A percentile compares a stretch with the other conserved stretches of the same genome.
Conservation (phyloP, 1,140 invertebrate genomes). For the Radopholus similis region DNA sequence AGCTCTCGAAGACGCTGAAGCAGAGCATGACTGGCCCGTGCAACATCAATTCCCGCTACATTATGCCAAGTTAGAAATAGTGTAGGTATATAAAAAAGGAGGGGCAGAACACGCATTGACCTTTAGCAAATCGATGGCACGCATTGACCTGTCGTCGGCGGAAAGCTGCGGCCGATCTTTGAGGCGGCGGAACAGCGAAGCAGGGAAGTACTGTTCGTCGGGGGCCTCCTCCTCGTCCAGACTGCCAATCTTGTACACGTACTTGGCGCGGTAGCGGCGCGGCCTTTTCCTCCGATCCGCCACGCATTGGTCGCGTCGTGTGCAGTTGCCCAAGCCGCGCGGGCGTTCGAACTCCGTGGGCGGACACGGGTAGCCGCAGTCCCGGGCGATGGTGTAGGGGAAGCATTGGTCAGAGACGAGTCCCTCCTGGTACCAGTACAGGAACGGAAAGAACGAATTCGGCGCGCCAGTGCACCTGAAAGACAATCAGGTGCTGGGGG, state of each 20-base stretch:
- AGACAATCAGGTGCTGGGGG: neutral
- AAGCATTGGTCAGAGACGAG: constrained; percentile 11
- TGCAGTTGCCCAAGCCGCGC: constrained; percentile 5
- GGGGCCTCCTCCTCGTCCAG: constrained; percentile 2
- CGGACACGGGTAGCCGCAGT: constrained; percentile 13
- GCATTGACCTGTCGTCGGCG: neutral
- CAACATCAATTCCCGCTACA: neutral
- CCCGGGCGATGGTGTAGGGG: constrained; percentile 14
- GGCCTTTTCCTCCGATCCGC: neutral
- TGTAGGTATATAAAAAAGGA: neutral
- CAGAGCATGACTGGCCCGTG: constrained; percentile 24
- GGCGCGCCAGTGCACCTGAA: constrained; percentile 16
- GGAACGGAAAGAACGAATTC: constrained; percentile 21
- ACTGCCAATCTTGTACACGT: constrained; percentile 30
- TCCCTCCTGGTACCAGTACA: constrained; percentile 15
- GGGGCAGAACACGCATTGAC: neutral
- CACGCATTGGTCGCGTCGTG: neutral
- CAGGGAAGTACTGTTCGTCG: neutral
- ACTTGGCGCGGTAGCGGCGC: constrained; percentile 14
- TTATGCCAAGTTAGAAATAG: too few species aligned
- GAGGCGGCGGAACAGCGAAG: constrained; percentile 1
- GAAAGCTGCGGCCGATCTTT: constrained; percentile 2
- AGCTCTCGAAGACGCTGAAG: constrained; percentile 27
- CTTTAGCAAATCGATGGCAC: constrained; percentile 11
- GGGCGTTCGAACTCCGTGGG: constrained; percentile 10